Base-by-base conservation (phyloP, 2,888 invertebrate genomes). In the Drosophila picticornis region DNA sequence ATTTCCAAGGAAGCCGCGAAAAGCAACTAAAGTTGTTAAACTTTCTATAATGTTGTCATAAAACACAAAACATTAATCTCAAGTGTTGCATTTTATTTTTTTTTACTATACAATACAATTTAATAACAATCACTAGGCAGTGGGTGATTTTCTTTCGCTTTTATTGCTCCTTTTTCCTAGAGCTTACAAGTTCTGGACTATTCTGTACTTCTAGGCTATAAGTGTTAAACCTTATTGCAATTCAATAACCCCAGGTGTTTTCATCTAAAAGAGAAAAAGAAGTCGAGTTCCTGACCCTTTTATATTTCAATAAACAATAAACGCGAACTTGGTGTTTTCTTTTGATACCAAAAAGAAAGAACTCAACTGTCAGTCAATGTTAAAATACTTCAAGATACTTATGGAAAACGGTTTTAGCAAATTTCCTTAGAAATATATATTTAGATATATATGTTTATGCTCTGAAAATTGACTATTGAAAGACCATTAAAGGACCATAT, bases 1-100 rank as follows among this genome's bases (percentile, higher is more conserved):
- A 29, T 68, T 48, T 50, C 31, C 29, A 10, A 11, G 34, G 13
- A 51, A 29, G 27, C 19, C 16, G 19, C 11, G n/a, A n/a, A 27
- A 50, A 51, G 50, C 43, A 51, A 46, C 48, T 60, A 16, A 31
- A 61, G 32, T 43, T 40, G 25, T 59, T 29, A 55, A 55, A 50
- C 13, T 48, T 58, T 61, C 31, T 43, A 34, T 61, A 43, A 40
- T 48, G 25, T 52, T 9, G 11, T 55, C 48, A 19, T 67, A 32
- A 50, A 31, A 31, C 10, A 36, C 36, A 36, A 19, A 50, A 64
- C 4, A 27, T n/a, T 11, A 38, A 38, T 32, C 29, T 52, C 40
- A 43, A 52, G 19, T 56, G 22, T 36, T 40, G n/a, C 38, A 56
- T 34, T 22, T 32, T 32, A 32, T 22, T 22, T 22, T 32, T 32